phyloP scores from a whole-genome alignment of 23 tunicate species.

The Pegea sp. region DNA sequence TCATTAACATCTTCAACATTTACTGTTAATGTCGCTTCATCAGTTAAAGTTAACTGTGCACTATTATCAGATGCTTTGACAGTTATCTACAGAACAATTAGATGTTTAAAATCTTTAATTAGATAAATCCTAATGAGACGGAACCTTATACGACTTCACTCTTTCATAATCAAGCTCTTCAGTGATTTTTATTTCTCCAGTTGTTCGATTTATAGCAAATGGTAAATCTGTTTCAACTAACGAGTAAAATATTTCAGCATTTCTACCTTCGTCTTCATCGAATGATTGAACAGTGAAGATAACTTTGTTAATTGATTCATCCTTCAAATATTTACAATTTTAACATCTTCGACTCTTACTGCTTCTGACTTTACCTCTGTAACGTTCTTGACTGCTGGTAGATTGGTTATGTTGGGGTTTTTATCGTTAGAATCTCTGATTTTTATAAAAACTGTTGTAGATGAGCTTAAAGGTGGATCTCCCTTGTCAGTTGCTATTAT shows the following conservation, averaged over 20 bases:
- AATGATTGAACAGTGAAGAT: neutral
- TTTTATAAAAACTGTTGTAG: neutral
- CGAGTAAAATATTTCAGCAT: neutral
- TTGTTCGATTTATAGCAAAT: neutral
- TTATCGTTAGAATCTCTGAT: neutral
- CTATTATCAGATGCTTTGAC: neutral
- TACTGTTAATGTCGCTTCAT: neutral
- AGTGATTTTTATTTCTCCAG: neutral
- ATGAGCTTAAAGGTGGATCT: neutral
- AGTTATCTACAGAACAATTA: neutral
- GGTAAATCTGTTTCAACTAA: neutral
- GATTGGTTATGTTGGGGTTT: neutral
- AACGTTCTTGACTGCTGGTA: neutral
- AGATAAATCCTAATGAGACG: neutral
- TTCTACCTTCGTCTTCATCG: neutral
- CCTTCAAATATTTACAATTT: too few relatives aligned
- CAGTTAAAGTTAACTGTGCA: neutral
- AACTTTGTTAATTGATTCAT: too few relatives aligned
- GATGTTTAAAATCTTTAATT: neutral
- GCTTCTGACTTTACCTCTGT: neutral
- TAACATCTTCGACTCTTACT: neutral
- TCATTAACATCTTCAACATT: neutral
- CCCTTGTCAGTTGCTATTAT: neutral
- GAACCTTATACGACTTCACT: neutral
- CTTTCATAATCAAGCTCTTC: neutral